Percentiles rank a stretch among this genome's conserved stretches.
phyloP scores from a whole-genome alignment of 2,797 vertebrate species.

The Eupleurogrammus muticus region DNA sequence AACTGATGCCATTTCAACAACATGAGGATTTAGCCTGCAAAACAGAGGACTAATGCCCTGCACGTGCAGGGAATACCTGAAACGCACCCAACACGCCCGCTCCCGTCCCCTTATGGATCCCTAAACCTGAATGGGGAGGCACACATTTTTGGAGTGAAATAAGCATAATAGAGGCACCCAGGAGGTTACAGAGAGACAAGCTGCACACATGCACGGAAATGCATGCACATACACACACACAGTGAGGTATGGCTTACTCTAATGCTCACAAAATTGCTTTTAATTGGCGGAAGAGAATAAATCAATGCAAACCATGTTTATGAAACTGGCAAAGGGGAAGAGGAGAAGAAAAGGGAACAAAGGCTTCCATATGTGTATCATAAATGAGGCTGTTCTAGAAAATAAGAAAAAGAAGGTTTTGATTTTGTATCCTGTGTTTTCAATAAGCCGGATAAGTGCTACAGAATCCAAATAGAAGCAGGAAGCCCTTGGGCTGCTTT shows the following conservation, averaged over 20 bases:
- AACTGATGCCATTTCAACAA: conserved; percentile 77
- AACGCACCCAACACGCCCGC: conserved; percentile 33
- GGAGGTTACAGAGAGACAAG: conserved; percentile 32
- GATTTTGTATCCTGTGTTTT: neutral
- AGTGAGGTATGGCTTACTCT: conserved; percentile 69
- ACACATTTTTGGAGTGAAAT: conserved; percentile 42
- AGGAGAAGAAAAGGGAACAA: conserved; percentile 29
- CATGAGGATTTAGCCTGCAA: conserved; percentile 75
- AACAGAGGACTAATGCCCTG: conserved; percentile 70
- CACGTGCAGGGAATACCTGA: conserved; percentile 66
- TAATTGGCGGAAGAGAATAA: conserved; percentile 79
- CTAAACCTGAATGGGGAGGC: conserved; percentile 40
- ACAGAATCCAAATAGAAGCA: conserved; percentile 52
- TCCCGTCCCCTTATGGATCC: conserved; percentile 53
- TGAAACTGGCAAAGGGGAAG: conserved; percentile 42
- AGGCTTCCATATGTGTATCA: conserved; percentile 30
- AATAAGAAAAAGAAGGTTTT: conserved; percentile 31
- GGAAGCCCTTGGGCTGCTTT: conserved; percentile 58
- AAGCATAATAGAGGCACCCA: conserved; percentile 41
- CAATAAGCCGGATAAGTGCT: conserved; percentile 46
- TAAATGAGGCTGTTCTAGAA: conserved; percentile 16
- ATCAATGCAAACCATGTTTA: conserved; percentile 77
- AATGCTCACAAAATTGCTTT: conserved; percentile 79
- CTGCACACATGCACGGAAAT: neutral
- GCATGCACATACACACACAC: conserved; percentile 33